Conservation (phyloP, 2,113 vertebrate genomes). For the Marcusenius ussheri region DNA sequence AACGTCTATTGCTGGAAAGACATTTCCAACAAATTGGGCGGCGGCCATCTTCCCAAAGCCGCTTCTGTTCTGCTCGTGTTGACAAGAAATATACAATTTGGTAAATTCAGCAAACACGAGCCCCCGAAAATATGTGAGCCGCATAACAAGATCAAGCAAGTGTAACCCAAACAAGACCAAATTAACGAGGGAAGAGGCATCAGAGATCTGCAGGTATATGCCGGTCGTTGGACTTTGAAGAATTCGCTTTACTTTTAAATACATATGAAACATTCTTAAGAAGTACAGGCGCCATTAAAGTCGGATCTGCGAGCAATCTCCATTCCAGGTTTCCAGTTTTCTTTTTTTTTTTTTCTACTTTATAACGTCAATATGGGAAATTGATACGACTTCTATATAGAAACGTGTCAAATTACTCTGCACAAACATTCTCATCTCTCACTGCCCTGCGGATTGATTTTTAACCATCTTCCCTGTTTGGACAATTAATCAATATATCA, state of each 20-base stretch:
- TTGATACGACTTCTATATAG: constrained; percentile 52
- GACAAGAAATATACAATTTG: not conserved
- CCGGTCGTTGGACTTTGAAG: not conserved
- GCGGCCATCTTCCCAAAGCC: not conserved
- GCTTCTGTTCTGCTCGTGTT: not conserved
- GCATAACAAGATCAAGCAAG: not conserved
- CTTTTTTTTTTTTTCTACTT: not conserved
- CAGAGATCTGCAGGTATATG: not conserved
- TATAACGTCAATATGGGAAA: constrained; percentile 35
- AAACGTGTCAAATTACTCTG: constrained; percentile 52
- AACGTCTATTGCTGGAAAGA: not conserved
- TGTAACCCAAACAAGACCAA: not conserved
- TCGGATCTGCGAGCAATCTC: not conserved
- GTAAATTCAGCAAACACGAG: not conserved
- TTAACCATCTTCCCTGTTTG: constrained; percentile 76
- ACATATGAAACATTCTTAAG: not conserved
- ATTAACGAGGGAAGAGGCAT: not conserved
- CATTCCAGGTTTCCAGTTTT: not conserved
- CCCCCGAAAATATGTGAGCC: not conserved
- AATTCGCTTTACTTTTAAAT: not conserved
- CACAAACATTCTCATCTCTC: constrained; percentile 56
- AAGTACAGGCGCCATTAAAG: not conserved
- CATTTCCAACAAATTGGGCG: not conserved
- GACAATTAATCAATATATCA: constrained; percentile 87
- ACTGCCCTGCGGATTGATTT: constrained; percentile 88